phyloP scores from a whole-genome alignment of 2,113 vertebrate genomes.

The Turnix velox region DNA sequence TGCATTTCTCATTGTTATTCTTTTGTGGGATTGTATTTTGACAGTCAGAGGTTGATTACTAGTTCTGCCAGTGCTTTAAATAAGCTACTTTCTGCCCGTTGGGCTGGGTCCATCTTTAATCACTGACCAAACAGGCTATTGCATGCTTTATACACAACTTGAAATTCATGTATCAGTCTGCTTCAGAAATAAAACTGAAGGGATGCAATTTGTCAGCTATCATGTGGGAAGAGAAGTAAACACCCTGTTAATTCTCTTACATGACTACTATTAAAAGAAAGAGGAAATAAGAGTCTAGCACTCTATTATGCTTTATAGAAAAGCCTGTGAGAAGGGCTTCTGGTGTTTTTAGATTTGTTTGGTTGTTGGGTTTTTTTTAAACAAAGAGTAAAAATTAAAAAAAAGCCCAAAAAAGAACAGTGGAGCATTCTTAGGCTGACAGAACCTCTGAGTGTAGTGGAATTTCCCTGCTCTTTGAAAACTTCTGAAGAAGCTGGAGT shows the following conservation, averaged over 20 bases:
- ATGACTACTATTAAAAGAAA: constrained; percentile 57
- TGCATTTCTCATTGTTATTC: constrained; percentile 35
- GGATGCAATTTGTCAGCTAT: constrained; percentile 50
- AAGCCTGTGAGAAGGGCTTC: background rate
- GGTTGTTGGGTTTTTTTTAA: background rate
- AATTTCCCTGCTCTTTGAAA: background rate
- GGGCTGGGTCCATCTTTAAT: constrained; percentile 45
- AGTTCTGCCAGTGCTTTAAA: constrained; percentile 47
- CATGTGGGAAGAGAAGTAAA: constrained; percentile 47
- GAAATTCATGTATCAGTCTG: constrained; percentile 33
- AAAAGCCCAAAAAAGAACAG: background rate
- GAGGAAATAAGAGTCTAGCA: constrained; percentile 44
- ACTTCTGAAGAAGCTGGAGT: background rate
- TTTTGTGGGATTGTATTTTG: constrained; percentile 54
- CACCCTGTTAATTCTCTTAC: constrained; percentile 47
- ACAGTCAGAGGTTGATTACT: constrained; percentile 61
- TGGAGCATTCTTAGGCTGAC: background rate
- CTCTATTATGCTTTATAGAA: constrained; percentile 6
- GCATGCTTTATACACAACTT: background rate
- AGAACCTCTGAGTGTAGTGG: background rate
- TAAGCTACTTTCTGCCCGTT: constrained; percentile 39
- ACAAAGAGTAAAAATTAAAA: background rate
- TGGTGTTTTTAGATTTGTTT: background rate
- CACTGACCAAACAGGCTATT: constrained; percentile 29
- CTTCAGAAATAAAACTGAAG: constrained; percentile 37